Evolutionary conservation across 2,888 invertebrate species (phyloP), one percentile per base, ranked within the genome.

Genomic region (Pheosia tremula): DNA sequence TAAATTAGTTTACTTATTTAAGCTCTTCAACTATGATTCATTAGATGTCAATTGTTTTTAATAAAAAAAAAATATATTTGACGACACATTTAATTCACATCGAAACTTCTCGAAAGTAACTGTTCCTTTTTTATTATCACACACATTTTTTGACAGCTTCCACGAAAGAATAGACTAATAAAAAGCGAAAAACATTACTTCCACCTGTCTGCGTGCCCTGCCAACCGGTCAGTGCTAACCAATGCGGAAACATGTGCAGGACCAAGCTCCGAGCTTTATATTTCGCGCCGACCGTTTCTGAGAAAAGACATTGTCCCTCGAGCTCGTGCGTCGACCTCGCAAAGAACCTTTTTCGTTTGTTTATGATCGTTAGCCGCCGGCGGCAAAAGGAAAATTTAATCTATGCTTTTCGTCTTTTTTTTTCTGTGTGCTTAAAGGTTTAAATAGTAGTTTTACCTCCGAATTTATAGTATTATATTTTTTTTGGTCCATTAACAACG

Each of bases 251-350:
- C 81, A 67, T 77, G 80, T 66, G 64, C 74, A 61, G 71, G 69
- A 72, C 67, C 61, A 74, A 68, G 58, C 60, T 69, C 67, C 65
- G 68, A 75, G 74, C 72, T 82, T 86, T 85, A 74, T 83, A 86
- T 89, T 88, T 82, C 58, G 79, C 81, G 79, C 77, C 79, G 80
- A 78, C 74, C 77, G 75, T 67, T 91, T 90, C 91, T 81, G 75
- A 83, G 91, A 91, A 90, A 81, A 86, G 87, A 85, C 90, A 85
- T 85, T 86, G 91, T 89, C 85, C 89, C 85, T 72, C 76, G 78
- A 74, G 74, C 71, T 72, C 67, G 90, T 72, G 66, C 90, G 75
- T 79, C 80, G 89, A 91, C 88, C 91, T 80, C 80, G 67, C 60
- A 57, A 58, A 56, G 50, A 58, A 58, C 69, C 72, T 77, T 81